Conservation (phyloP, 2,113 vertebrate genomes). For the Jaculus jaculus region DNA sequence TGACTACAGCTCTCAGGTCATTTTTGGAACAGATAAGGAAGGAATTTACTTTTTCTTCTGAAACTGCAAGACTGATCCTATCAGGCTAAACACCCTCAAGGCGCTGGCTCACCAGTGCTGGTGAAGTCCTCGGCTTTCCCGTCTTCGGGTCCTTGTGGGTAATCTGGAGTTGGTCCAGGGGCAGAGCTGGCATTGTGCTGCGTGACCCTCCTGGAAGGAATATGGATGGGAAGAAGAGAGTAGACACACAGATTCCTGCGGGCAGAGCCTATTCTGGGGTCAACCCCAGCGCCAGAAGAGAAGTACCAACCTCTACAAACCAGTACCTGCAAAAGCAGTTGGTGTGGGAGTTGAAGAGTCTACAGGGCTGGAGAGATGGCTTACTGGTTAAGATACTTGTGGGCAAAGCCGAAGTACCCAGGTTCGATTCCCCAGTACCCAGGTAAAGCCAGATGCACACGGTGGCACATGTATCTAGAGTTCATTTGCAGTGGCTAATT, state of each 20-base stretch:
- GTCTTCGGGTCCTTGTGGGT: constrained; percentile 86
- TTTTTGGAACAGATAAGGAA: constrained; percentile 52
- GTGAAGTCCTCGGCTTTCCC: constrained; percentile 89
- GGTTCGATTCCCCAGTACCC: no score
- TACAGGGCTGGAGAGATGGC: no score
- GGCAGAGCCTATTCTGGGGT: not conserved
- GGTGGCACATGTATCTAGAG: no score
- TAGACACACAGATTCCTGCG: constrained; percentile 45
- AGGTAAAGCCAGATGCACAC: no score
- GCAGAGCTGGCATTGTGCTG: constrained; percentile 85
- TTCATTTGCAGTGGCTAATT: no score
- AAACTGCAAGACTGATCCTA: constrained; percentile 47
- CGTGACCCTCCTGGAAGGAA: constrained; percentile 74
- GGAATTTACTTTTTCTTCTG: constrained; percentile 66
- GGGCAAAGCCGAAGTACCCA: no score
- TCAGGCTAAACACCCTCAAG: constrained; percentile 35
- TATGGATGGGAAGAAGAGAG: constrained; percentile 59
- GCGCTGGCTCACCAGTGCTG: constrained; percentile 91
- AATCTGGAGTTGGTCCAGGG: constrained; percentile 93
- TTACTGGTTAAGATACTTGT: no score
- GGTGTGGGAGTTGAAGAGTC: no score
- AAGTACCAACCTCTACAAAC: not conserved
- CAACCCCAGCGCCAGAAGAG: constrained; percentile 7
- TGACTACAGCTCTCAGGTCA: constrained; percentile 4
- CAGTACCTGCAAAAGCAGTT: no score